Percentiles rank a stretch among this genome's conserved stretches.
Evolutionary conservation across 2,797 vertebrate species (phyloP).

Genomic region (Molossus molossus): DNA sequence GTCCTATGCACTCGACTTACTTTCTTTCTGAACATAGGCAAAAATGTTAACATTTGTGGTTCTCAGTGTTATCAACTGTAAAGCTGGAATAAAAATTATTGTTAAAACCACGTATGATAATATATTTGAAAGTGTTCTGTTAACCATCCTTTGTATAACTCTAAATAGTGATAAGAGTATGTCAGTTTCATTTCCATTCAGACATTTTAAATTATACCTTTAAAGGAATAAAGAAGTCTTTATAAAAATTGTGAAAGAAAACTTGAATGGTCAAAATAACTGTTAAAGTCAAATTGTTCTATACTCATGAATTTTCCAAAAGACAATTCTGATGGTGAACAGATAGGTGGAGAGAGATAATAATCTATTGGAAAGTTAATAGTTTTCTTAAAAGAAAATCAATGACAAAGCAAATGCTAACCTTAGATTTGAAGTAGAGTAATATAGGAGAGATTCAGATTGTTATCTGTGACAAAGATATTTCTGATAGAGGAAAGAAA

Average conservation of each 20-base stretch:
- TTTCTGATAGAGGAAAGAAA: not conserved
- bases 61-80: not conserved
- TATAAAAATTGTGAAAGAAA: slow-evolving; percentile 51
- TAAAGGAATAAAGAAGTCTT: not conserved
- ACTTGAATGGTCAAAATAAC: not conserved
- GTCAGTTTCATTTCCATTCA: not conserved
- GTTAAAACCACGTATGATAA: not conserved
- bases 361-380: slow-evolving; percentile 63
- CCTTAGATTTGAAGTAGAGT: slow-evolving; percentile 38
- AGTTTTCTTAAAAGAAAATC: slow-evolving; percentile 52
- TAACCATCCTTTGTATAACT: not conserved
- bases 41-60: not conserved
- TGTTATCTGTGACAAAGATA: not conserved
- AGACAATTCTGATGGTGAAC: slow-evolving; percentile 23
- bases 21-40: not conserved
- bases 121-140: not conserved
- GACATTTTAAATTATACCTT: slow-evolving; percentile 6
- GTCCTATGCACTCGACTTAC: not conserved
- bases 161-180: not conserved
- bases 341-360: slow-evolving; percentile 6
- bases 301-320: slow-evolving; percentile 55
- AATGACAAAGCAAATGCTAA: slow-evolving; percentile 48
- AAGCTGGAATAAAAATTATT: not conserved
- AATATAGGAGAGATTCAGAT: not conserved
- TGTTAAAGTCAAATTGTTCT: slow-evolving; percentile 9